A percentile compares a stretch with the other conserved stretches of the same genome.
These are phyloP conservation scores for Nebria salina DNA, from an alignment of 2,888 invertebrate species.

Conservation along the genomic window DNA sequence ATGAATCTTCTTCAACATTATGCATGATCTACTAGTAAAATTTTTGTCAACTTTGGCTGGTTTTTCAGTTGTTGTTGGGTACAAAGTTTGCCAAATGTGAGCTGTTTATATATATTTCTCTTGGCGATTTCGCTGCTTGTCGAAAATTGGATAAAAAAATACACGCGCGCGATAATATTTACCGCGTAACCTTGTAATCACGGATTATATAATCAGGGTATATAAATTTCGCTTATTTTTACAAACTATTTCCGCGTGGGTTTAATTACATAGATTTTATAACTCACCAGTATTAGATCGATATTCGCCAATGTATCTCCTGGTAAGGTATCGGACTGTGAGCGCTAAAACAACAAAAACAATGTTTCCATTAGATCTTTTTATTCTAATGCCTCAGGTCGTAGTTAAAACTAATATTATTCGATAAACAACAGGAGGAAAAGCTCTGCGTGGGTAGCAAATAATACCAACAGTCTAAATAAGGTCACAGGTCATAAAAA, in stretches of 20 bases:
- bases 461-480: not conserved
- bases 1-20: not conserved
- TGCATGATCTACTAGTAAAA: not conserved
- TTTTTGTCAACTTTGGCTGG: not conserved
- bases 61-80: not conserved
- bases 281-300: slow-evolving; percentile 79
- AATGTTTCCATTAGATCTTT: not conserved
- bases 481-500: slow-evolving; percentile 27
- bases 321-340: slow-evolving; percentile 80
- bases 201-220: not conserved
- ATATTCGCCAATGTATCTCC: slow-evolving; percentile 83
- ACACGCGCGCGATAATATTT: not conserved
- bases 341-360: slow-evolving; percentile 69
- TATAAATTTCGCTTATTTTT: not conserved
- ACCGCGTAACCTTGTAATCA: not conserved
- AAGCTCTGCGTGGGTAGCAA: not conserved
- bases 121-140: not conserved
- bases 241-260: not conserved
- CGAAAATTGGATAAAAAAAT: not conserved
- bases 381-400: not conserved
- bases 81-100: not conserved
- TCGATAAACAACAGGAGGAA: not conserved
- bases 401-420: slow-evolving; percentile 15
- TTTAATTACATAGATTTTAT: not conserved
- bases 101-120: not conserved